A percentile compares a stretch with the other conserved stretches of the same genome.
Conservation (phyloP, 2,797 vertebrate genomes). For the Molossus alvarezi region DNA sequence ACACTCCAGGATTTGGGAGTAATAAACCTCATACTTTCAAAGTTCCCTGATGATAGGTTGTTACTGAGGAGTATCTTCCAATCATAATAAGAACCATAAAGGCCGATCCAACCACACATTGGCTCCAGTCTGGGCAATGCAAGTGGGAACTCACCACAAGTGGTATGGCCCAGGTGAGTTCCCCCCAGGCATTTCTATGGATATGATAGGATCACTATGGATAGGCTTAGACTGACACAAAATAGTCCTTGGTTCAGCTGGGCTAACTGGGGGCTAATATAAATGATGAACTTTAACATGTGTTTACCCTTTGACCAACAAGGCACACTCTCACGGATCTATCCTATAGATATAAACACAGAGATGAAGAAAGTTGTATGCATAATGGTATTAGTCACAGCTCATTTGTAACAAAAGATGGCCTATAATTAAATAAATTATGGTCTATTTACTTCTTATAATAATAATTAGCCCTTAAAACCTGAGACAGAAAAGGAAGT, state of each 20-base stretch:
- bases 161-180: neutral
- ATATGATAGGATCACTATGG: no score
- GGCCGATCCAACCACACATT: neutral
- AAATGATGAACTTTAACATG: neutral
- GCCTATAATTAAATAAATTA: neutral
- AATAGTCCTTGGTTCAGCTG: neutral
- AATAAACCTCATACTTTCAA: neutral
- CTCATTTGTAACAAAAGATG: slow-evolving; percentile 3
- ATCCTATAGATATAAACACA: neutral
- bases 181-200: no score
- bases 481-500: slow-evolving; percentile 1
- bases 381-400: neutral
- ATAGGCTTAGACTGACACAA: neutral
- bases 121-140: neutral
- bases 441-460: neutral
- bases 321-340: neutral
- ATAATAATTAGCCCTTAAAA: neutral
- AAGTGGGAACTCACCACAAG: neutral
- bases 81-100: neutral
- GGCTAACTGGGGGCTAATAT: neutral
- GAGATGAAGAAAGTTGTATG: neutral
- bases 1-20: neutral
- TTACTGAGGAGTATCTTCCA: neutral
- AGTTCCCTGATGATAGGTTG: neutral
- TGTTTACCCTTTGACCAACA: neutral